Conservation (phyloP, 2,888 invertebrate species). For the Atethmia centrago region DNA sequence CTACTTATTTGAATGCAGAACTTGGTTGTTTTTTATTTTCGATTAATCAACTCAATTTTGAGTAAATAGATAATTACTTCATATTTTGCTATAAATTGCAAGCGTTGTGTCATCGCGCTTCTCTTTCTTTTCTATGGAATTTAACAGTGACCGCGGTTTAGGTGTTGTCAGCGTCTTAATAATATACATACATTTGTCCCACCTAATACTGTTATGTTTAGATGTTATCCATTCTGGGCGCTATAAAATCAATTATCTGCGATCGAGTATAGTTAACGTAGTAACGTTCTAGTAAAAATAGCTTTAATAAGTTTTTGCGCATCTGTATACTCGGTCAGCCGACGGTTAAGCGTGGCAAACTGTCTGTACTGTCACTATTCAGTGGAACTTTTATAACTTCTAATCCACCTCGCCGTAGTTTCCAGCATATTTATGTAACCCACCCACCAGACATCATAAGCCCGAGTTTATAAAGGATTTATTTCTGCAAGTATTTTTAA, state of each 20-base stretch:
- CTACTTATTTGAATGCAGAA: too few relatives aligned
- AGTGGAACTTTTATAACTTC: slow-evolving; percentile 16
- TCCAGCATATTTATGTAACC: slow-evolving; percentile 20
- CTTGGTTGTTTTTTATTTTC: too few relatives aligned
- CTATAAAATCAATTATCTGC: not conserved
- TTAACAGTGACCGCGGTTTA: too few relatives aligned
- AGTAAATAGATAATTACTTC: too few relatives aligned
- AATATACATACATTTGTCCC: too few relatives aligned
- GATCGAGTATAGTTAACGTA: not conserved
- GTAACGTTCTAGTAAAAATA: not conserved
- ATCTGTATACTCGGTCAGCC: not conserved
- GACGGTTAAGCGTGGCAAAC: not conserved
- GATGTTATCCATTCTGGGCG: not conserved
- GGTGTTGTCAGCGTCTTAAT: too few relatives aligned
- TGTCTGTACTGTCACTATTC: slow-evolving; percentile 24
- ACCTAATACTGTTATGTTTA: not conserved
- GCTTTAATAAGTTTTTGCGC: not conserved
- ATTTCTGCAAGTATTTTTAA: slow-evolving; percentile 6
- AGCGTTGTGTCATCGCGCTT: too few relatives aligned
- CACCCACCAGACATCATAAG: slow-evolving; percentile 6
- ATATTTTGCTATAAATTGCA: too few relatives aligned
- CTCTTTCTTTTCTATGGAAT: too few relatives aligned
- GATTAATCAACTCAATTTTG: too few relatives aligned
- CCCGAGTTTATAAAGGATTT: slow-evolving; percentile 12
- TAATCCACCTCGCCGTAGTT: slow-evolving; percentile 8